Conservation (phyloP, 1,140 invertebrate genomes). For the Habropoda laboriosa region DNA sequence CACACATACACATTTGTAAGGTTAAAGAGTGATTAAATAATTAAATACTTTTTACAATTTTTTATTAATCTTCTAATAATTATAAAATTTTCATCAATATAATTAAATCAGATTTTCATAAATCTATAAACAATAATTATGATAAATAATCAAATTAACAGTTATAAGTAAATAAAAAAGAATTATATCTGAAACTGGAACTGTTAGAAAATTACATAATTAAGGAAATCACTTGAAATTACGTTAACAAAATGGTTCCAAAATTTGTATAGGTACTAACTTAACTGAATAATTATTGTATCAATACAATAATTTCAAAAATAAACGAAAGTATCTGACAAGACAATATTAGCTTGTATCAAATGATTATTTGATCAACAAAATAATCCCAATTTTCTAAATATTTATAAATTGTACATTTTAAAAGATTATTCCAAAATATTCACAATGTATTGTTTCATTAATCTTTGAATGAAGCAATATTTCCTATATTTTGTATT, state of each 20-base stretch:
- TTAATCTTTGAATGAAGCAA: not conserved
- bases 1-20: not conserved
- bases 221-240: not conserved
- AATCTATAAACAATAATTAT: not conserved
- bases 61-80: conserved; percentile 19
- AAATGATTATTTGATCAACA: conserved; percentile 1
- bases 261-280: not conserved
- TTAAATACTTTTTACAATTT: not conserved
- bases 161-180: not conserved
- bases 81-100: conserved; percentile 37
- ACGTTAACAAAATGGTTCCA: not conserved
- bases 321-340: not conserved
- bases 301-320: conserved; percentile 1
- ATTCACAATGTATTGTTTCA: not conserved
- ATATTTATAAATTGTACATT: conserved; percentile 32
- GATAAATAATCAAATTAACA: not conserved
- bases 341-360: conserved; percentile 4
- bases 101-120: conserved; percentile 15
- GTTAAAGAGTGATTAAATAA: not conserved
- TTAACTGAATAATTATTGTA: not conserved
- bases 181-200: not conserved
- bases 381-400: conserved; percentile 2
- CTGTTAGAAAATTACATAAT: not conserved
- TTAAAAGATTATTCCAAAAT: not conserved
- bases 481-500: conserved; percentile 29